Evolutionary conservation across 2,797 vertebrate species (phyloP), one percentile per base, ranked within the genome.

Genomic region (Cottoperca gobio): DNA sequence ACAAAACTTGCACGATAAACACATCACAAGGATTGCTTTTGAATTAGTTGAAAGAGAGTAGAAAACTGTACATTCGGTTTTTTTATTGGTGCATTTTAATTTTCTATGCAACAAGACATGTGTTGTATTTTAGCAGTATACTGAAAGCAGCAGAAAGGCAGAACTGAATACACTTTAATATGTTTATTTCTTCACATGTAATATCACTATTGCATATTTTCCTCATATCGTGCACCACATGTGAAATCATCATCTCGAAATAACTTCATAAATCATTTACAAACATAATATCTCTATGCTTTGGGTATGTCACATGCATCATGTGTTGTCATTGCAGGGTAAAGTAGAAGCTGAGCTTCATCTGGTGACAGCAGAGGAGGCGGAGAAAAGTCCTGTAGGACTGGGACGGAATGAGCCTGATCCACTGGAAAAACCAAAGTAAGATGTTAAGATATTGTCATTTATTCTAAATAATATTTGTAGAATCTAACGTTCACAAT

Each of bases 351-450:
- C 98, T 0, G 98, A 99, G 85, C 90, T 99, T 74, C 98, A 99
- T 74, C 95, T 99, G 35, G 91, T 99, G 89, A 97, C 96, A 0
- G 96, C 95, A 0, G 98, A 99, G 77, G 98, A 99, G 81, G 98
- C 98, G 0, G 98, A 99, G 93, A 99, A 99, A 88, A 96, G 95
- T 68, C 98, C 98, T 0, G 98, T 98, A 0, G 98, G 98, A 39
- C 94, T 99, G 31, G 98, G 97, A 48, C 96, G 98, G 31, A 99
- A 97, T 0, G 98, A 99, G 80, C 98, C 98, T 0, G 98, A 99
- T 57, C 98, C 98, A 0, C 93, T 99, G 88, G 98, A 99, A 94
- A 99, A 99, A 92, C 98, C 98, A 87, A 99, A 99, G 98, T 99
- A 93, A 97, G 97, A 76, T 31, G 33, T 33, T 7, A 31, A 33